Evolutionary conservation across 2,113 vertebrate genomes (phyloP), one percentile per base, ranked within the genome.

Genomic region (Mohoua ochrocephala): DNA sequence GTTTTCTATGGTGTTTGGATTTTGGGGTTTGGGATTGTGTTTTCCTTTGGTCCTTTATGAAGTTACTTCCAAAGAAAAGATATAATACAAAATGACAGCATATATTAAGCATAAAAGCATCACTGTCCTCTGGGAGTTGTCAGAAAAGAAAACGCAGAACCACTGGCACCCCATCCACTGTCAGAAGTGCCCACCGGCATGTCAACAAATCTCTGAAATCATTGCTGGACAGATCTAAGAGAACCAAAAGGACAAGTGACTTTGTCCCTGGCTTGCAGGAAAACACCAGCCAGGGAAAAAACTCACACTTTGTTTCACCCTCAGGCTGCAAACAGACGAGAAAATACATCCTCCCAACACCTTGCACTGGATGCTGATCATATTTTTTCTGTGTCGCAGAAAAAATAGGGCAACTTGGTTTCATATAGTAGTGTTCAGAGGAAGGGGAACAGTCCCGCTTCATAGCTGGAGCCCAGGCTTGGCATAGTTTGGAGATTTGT

Each of bases 51-150:
- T 87, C 57, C 50, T 89, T 87, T 89, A 79, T 89, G 61, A 95
- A 95, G 76, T 86, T 91, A 54, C 50, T 89, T 95, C 95, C 88
- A 96, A 75, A 81, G 77, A 92, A 78, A 95, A 92, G 60, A 83
- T 94, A n/a, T 61, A 89, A 94, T 94, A 91, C 76, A 92, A 84
- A 92, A 89, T 95, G 86, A 89, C 88, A 92, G 91, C 83, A 42
- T 92, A 17, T 68, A 69, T 88, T 88, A 68, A 84, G 69, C 53
- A 93, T 75, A 70, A 91, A 94, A 94, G 56, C 91, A 73, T 75
- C 37, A 9, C n/a, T 64, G 80, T 71, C 96, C 69, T 76, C 53
- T 84, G 96, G 76, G 96, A 94, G 76, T 82, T 92, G 76, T 84
- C 4, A 0, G 88, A 86, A 82, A 84, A 86, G 88, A 96, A 92